Conservation (phyloP, 2,113 vertebrate species). For the Coptodon bakossiorum region DNA sequence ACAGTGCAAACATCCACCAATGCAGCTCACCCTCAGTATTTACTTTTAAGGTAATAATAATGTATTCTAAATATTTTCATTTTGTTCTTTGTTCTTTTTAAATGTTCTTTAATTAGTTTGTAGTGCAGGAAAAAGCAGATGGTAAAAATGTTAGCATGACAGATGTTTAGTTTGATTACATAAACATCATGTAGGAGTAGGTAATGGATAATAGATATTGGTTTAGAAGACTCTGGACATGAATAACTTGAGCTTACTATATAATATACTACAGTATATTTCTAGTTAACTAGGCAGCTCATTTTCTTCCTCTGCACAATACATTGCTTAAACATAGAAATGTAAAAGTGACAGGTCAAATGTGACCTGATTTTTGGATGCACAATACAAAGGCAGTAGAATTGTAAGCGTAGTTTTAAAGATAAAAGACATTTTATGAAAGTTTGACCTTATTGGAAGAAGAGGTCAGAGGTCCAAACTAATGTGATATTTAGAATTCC, state of each 20-base stretch:
- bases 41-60: too few species aligned
- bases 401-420: neutral
- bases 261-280: neutral
- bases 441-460: neutral
- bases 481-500: neutral
- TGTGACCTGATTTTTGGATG: neutral
- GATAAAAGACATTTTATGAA: neutral
- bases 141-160: too few species aligned
- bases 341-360: neutral
- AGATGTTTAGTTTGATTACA: too few species aligned
- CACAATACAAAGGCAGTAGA: neutral
- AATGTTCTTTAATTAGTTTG: too few species aligned
- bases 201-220: too few species aligned
- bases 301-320: neutral
- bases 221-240: too few species aligned
- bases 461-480: neutral
- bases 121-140: too few species aligned
- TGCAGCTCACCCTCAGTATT: too few species aligned
- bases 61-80: too few species aligned
- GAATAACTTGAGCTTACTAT: neutral
- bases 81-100: too few species aligned
- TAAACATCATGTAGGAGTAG: too few species aligned
- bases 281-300: neutral
- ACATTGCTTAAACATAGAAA: neutral
- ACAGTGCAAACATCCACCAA: too few species aligned